phyloP scores from a whole-genome alignment of 2,888 invertebrate genomes.

The Papilio gigon region DNA sequence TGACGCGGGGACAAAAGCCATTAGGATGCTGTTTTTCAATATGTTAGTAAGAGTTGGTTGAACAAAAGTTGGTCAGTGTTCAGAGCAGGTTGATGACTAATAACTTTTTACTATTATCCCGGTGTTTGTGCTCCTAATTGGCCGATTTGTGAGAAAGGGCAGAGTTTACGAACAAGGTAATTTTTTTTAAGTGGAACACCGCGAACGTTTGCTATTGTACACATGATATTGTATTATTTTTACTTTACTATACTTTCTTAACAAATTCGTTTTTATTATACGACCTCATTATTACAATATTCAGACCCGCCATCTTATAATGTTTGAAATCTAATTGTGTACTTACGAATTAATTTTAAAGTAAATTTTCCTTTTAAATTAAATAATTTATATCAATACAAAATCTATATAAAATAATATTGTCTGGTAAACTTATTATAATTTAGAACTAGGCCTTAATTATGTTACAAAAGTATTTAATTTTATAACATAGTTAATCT shows the following conservation, averaged over 20 bases:
- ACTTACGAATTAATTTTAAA: slow-evolving; percentile 1
- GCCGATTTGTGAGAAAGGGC: neutral
- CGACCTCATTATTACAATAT: neutral
- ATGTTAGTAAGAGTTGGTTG: no score
- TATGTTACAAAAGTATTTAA: neutral
- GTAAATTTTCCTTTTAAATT: neutral
- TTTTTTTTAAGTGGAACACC: no score
- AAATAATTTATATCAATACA: neutral
- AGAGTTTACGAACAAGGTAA: no score
- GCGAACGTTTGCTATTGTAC: no score
- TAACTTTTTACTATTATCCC: no score
- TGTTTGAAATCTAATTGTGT: neutral
- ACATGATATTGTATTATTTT: neutral
- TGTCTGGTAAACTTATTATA: neutral
- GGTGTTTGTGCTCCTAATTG: no score
- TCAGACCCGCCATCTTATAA: neutral
- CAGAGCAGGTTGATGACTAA: no score
- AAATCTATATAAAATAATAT: neutral
- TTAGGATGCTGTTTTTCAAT: no score
- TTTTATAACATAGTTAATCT: neutral
- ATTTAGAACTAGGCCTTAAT: neutral
- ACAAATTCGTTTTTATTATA: no score
- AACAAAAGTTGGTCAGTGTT: no score
- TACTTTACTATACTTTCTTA: neutral
- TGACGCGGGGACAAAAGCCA: no score